Evolutionary conservation across 2,888 invertebrate species (phyloP), one percentile per base, ranked within the genome.

Genomic region (Melieria picta): DNA sequence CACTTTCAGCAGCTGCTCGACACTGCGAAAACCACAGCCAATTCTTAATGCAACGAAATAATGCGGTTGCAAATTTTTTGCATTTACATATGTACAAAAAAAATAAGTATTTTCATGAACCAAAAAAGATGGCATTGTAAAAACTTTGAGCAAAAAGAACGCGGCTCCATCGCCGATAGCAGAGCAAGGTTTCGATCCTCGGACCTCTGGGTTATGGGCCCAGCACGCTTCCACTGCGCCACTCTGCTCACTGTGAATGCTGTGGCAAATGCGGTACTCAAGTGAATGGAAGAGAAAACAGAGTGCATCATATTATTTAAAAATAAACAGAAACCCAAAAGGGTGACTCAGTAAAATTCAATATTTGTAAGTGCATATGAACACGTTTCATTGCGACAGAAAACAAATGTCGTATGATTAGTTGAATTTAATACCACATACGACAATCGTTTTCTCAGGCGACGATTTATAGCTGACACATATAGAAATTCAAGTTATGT

Each of bases 191-290:
- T 87, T 87, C 87, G 87, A 87, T 87, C 87, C 85, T 86, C 87
- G 87, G 87, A 87, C 87, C 87, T 87, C 87, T 87, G 87, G 87
- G 91, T 92, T 91, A 92, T 92, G 91, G 91, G 91, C 91, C 91
- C 91, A 91, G 91, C 91, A 92, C 91, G 91, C 91, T 91, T 91
- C 92, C 91, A 91, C 91, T 92, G 91, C 92, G 91, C 92, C 91
- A 92, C 91, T 91, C 91, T 92, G 91, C 91, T 91, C 75, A 1
- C 42, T 0, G 1, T 0, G 0, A 2, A 13, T 0, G 0, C 0
- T 0, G 0, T 57, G 69, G 5, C 62, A 62, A 63, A 69, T 16
- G 42, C 1, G 0, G 4, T 4, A 64, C 45, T 52, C 43, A 64
- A 64, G 5, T 52, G 6, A 1, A 64, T 43, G 43, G 42, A 64